Base-by-base conservation (phyloP, 2,113 vertebrate species). In the Forbesichthys agassizii region DNA sequence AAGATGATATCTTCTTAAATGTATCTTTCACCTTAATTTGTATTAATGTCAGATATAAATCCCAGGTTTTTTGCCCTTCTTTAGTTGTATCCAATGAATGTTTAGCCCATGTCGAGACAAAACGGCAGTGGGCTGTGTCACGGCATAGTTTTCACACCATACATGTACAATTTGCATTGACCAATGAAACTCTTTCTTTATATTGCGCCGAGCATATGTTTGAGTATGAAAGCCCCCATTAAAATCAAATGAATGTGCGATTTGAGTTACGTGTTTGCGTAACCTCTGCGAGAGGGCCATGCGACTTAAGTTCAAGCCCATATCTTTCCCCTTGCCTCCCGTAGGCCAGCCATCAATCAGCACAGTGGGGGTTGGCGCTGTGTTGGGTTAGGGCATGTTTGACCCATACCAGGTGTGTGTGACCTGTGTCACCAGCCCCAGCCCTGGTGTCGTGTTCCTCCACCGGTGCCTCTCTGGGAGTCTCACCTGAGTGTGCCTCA, bases 361-460 rank as follows among this genome's bases (percentile, higher is more conserved):
- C 77, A 36, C 36, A 62, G 69, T 5, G 64, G 59, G 54, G 36
- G 69, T 73, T 77, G 79, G 71, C 59, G 1, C 56, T 69, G 66
- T 47, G 52, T 52, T 18, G 81, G 82, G 83, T 88, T 79, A 84
- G 47, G 3, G 27, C 73, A 70, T 61, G 64, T 68, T 84, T 83
- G 64, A 84, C 83, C 84, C 68, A 67, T 59, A 62, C 83, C 78
- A 78, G 84, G 78, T 86, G 87, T 71, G 71, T 62, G 65, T 7
- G 66, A 81, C 83, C 84, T 74, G 66, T 71, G 66, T 86, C 68
- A 1, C 64, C 70, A n/a, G 11, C 83, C 82, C 82, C 51, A 42
- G 58, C 63, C 0, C 2, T 0, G 75, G 85, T 87, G 78, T 88
- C 48, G 10, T 75, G 73, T 90, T 90, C 77, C 72, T 8, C 55